phyloP scores from a whole-genome alignment of 2,113 vertebrate genomes.

The Amblyopsis rosae region DNA sequence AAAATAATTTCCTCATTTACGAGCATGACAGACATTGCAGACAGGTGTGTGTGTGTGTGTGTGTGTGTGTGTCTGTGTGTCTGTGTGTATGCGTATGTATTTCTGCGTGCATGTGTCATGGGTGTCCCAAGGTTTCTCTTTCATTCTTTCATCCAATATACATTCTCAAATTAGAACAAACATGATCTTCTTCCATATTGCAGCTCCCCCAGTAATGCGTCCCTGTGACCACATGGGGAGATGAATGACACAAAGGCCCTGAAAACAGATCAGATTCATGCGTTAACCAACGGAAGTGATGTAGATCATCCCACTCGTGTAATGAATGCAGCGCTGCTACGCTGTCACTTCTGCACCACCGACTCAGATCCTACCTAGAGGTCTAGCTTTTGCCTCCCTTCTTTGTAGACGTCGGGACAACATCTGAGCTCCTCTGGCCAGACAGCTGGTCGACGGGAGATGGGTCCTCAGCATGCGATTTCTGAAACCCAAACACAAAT shows the following conservation, averaged over 20 bases:
- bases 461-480: conserved; percentile 53
- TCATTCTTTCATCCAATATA: conserved; percentile 53
- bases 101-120: conserved; percentile 12
- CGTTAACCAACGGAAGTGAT: not conserved
- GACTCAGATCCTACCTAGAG: conserved; percentile 14
- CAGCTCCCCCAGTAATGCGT: conserved; percentile 46
- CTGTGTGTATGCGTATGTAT: conserved; percentile 13
- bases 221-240: conserved; percentile 26
- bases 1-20: conserved; percentile 10
- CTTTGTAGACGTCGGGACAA: conserved; percentile 59
- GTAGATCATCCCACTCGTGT: not conserved
- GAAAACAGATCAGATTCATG: conserved; percentile 25
- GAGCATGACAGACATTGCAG: conserved; percentile 40
- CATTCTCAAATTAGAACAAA: conserved; percentile 66
- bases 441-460: conserved; percentile 39
- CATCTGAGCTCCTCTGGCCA: conserved; percentile 59
- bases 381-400: conserved; percentile 71
- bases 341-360: not conserved
- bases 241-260: conserved; percentile 42
- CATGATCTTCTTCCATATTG: conserved; percentile 45
- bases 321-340: not conserved
- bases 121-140: conserved; percentile 19
- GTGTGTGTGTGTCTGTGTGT: conserved; percentile 28
- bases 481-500: conserved; percentile 51
- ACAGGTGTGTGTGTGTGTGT: conserved; percentile 21